Conservation (phyloP, 2,797 vertebrate genomes). For the Platalea minor region DNA sequence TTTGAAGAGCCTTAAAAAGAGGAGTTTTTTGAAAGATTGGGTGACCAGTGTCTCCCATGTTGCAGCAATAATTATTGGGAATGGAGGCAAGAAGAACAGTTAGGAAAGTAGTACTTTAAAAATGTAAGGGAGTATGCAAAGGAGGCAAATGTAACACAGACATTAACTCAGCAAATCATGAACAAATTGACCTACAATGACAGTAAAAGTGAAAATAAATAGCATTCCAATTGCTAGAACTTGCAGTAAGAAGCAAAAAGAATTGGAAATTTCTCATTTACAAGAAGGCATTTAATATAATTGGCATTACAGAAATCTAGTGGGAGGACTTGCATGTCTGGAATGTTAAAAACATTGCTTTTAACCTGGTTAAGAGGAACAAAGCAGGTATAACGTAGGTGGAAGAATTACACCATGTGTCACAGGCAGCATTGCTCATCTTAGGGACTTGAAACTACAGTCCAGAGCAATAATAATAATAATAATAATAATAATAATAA, state of each 20-base stretch:
- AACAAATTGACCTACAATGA: neutral
- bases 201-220: neutral
- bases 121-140: neutral
- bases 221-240: neutral
- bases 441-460: neutral
- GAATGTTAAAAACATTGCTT: neutral
- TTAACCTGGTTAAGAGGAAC: neutral
- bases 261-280: slow-evolving; percentile 14
- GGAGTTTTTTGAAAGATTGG: neutral
- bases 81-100: neutral
- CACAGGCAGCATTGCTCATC: neutral
- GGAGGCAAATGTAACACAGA: neutral
- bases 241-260: neutral
- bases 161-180: neutral
- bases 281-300: neutral
- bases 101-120: neutral
- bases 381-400: neutral
- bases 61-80: neutral
- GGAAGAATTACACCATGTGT: neutral
- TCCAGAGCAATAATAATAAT: neutral
- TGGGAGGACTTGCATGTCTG: neutral
- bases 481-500: no score
- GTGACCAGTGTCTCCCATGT: neutral
- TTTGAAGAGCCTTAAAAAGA: neutral
- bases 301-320: neutral